Conservation (phyloP, 92 coral and sea anemone genomes). For the Epizoanthus fatuus region DNA sequence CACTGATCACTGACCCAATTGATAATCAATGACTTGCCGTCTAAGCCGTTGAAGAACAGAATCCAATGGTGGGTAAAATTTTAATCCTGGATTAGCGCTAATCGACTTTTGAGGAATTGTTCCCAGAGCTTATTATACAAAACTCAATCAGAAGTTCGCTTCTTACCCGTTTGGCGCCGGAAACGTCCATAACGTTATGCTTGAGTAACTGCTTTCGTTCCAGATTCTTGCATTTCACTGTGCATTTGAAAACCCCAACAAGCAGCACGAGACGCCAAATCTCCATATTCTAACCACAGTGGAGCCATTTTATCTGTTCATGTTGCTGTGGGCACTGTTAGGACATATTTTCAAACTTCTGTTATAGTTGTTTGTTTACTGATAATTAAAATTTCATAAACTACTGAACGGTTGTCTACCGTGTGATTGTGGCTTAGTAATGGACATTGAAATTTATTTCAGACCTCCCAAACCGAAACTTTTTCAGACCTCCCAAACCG, state of each 20-base stretch:
- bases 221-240: background rate
- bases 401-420: background rate
- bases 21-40: too few species aligned
- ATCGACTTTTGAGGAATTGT: background rate
- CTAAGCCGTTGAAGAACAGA: too few species aligned
- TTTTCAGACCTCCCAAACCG: too few species aligned
- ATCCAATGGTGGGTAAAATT: too few species aligned
- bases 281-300: background rate
- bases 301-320: background rate
- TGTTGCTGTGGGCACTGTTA: conserved; percentile 3
- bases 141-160: background rate
- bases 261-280: background rate
- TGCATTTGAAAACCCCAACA: background rate
- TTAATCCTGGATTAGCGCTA: too few species aligned
- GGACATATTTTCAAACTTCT: background rate
- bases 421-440: too few species aligned
- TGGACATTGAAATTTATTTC: background rate
- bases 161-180: conserved; percentile 61
- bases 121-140: background rate
- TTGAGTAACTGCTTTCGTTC: background rate
- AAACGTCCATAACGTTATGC: background rate
- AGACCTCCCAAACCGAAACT: too few species aligned
- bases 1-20: too few species aligned
- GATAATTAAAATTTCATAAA: conserved; percentile 27
- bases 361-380: background rate